Percentiles rank a stretch among this genome's conserved stretches.
These are phyloP conservation scores for Ctenoplectra terminalis DNA, from an alignment of 1,140 invertebrate species.

Conservation along the genomic window DNA sequence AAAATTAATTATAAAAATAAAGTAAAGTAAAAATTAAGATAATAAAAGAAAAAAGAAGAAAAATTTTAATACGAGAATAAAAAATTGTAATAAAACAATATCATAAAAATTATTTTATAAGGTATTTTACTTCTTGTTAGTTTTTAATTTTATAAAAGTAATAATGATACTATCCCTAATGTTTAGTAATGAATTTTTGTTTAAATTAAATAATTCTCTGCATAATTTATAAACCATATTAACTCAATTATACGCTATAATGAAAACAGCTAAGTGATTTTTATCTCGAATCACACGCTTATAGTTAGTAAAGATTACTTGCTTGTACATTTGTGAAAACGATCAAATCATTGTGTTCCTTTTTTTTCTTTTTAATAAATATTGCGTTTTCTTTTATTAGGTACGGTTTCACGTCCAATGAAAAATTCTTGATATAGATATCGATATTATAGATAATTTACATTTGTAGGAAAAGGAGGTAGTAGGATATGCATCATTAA, in stretches of 20 bases:
- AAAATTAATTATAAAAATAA: no score
- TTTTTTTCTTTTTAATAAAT: no score
- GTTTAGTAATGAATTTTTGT: no score
- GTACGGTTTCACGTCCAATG: background rate
- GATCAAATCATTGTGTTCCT: no score
- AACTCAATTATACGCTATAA: background rate
- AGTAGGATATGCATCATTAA: slow-evolving; percentile 75
- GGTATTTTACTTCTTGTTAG: background rate
- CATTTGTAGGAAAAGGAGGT: slow-evolving; percentile 76
- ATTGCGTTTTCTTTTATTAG: background rate
- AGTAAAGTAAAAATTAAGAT: no score
- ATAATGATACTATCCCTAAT: no score
- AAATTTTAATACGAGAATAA: no score
- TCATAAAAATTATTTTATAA: background rate
- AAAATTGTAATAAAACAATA: background rate
- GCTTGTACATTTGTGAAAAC: background rate
- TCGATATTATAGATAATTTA: slow-evolving; percentile 16
- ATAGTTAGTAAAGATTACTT: background rate
- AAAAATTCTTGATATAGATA: background rate
- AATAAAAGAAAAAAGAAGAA: no score
- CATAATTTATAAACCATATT: background rate
- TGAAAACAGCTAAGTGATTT: background rate
- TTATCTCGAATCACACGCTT: background rate
- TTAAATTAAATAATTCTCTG: background rate
- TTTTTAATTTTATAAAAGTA: background rate